Base-by-base conservation (phyloP, 2,888 invertebrate genomes). In the Trichacis sp. region DNA sequence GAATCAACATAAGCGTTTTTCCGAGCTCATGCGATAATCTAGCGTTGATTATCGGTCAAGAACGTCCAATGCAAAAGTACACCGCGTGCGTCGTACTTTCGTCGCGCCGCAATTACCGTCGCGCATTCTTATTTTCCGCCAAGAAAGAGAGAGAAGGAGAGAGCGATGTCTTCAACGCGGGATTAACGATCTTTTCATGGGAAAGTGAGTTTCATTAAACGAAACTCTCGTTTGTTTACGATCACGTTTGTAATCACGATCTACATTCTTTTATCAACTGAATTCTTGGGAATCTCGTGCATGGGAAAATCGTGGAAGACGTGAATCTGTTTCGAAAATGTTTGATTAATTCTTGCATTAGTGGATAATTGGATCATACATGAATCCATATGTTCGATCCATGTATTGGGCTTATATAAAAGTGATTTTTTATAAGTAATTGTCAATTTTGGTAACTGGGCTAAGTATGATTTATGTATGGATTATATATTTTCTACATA, bases 71-170 rank as follows among this genome's bases (percentile, higher is more conserved):
- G 50, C 50, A 49, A 49, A 15, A 38, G 24, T 43, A 30, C n/a
- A 14, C n/a, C 9, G 30, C 30, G 40, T 53, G 63, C 63, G 63
- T 63, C 63, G 57, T 40, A 49, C 48, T 63, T 63, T 63, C 63
- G 57, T 63, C 56, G 52, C 57, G 42, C 17, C 15, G 56, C 55
- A 57, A 57, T 63, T 57, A 57, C 29, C 29, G n/a, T n/a, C 19
- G 52, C 49, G 47, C 53, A 53, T 48, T 43, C 43, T 18, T 19
- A 43, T 19, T 43, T 43, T 43, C 19, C 43, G 19, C n/a, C 42
- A 14, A 15, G 17, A 14, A 1, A 15, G 43, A 19, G 18, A n/a
- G n/a, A 24, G 24, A 24, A 17, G 8, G 5, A 42, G 12, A 12
- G 5, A 42, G 12, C 15, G 42, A 14, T 8, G 14, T 17, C 42